Evolutionary conservation across 2,888 invertebrate species (phyloP).

Genomic region (Trachelus iudaicus): DNA sequence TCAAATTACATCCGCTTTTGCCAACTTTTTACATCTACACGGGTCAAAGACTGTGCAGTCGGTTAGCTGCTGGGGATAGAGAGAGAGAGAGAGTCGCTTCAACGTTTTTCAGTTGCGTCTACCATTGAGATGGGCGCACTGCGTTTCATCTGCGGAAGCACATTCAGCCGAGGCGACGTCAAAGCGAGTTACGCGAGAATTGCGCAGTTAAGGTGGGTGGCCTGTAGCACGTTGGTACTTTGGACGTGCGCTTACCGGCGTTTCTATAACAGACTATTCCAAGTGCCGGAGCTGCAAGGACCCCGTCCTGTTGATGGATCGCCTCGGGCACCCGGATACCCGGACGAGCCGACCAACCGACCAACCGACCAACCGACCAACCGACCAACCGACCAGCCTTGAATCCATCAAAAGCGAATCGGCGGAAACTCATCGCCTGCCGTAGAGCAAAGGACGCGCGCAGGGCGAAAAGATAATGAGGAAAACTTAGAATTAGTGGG

Average conservation of each 20-base stretch:
- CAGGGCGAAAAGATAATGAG: constrained; percentile 5
- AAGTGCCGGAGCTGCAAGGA: constrained; percentile 28
- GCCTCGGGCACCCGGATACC: constrained; percentile 13
- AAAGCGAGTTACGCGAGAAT: too few relatives aligned
- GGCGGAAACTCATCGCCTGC: neutral
- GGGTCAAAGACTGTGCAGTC: too few relatives aligned
- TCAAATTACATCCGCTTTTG: too few relatives aligned
- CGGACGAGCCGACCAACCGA: neutral
- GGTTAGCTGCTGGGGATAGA: too few relatives aligned
- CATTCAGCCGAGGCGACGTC: too few relatives aligned
- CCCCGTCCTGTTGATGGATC: constrained; percentile 31
- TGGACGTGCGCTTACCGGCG: neutral
- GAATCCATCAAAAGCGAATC: constrained; percentile 30
- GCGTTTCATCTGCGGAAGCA: too few relatives aligned
- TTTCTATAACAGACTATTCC: constrained; percentile 2
- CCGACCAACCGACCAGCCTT: constrained; percentile 18
- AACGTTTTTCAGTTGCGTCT: too few relatives aligned
- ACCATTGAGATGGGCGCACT: too few relatives aligned
- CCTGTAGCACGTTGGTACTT: neutral
- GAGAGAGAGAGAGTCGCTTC: too few relatives aligned
- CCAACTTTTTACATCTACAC: too few relatives aligned
- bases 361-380: constrained; percentile 21
- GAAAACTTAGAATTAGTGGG: neutral
- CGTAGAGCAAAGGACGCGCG: neutral
- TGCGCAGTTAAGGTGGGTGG: neutral